Conservation (phyloP, 2,113 vertebrate genomes). For the Theropithecus gelada region DNA sequence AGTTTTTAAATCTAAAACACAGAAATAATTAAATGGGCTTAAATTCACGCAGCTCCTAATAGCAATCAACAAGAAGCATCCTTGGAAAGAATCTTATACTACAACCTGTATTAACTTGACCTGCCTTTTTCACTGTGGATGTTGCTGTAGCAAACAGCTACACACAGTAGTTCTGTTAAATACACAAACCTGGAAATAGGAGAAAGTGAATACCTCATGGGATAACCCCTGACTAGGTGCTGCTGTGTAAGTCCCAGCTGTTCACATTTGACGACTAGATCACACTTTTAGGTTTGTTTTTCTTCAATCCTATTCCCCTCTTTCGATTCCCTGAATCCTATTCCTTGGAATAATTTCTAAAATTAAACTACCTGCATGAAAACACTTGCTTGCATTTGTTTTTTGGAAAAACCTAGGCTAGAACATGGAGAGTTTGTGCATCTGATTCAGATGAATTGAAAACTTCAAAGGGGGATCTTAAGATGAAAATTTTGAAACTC, state of each 20-base stretch:
- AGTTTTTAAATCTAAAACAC: constrained; percentile 26
- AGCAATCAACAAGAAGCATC: not conserved
- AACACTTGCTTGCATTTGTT: not conserved
- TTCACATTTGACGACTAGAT: not conserved
- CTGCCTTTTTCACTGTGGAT: not conserved
- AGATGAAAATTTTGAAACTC: not conserved
- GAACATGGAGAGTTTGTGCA: not conserved
- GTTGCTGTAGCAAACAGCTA: not conserved
- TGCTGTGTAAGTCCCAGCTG: not conserved
- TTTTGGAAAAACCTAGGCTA: not conserved
- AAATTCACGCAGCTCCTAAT: not conserved
- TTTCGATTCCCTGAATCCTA: not conserved
- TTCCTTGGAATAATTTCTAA: not conserved
- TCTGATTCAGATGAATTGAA: not conserved
- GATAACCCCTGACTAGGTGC: not conserved
- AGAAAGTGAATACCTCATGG: not conserved
- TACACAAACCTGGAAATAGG: not conserved
- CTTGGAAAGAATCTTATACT: not conserved
- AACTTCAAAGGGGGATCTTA: not conserved
- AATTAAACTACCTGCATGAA: not conserved
- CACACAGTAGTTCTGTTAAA: not conserved
- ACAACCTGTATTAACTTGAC: not conserved
- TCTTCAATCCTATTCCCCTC: not conserved
- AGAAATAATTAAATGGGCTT: constrained; percentile 32
- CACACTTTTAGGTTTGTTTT: not conserved